Evolutionary conservation across 2,113 vertebrate species (phyloP), one percentile per base, ranked within the genome.

Genomic region (Macroglossus sobrinus): DNA sequence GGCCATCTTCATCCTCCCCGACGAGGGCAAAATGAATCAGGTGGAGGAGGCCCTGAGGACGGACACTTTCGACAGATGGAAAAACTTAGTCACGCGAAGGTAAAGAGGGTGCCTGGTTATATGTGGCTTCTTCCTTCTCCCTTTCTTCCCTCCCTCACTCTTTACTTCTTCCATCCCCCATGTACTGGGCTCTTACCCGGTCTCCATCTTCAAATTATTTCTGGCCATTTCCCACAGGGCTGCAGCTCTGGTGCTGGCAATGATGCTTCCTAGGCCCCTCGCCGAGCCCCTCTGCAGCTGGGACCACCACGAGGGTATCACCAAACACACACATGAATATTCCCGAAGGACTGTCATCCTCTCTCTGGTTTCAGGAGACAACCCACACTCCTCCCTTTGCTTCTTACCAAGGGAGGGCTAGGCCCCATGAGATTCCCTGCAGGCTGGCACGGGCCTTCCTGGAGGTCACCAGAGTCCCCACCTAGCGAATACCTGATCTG

Each of bases 1-100:
- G 0, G 98, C 97, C 2, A 71, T 97, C 87, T 98, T 98, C 95
- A 1, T 98, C 61, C 97, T 99, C 43, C 98, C 98, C 0, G 97
- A 98, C 0, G 30, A 97, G 76, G 98, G 98, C 63, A 97, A 97
- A 53, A 96, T 98, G 98, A 79, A 90, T 59, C 50, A 85, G 0
- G 95, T 98, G 40, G 98, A 98, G 95, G 78, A 98, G 22, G 97
- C 94, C 64, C 55, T 98, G 35, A n/a, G 63, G 26, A 86, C 35
- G 64, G 93, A 40, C 57, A 97, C 97, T 30, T 50, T 98, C 24
- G 91, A 72, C 78, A 97, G 95, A 84, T 98, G 98, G 98, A 98
- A 95, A 35, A 97, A 95, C 4, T 35, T 85, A 11, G 50, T 98
- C 13, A n/a, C 59, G 3, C 71, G 84, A 14, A 98, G 98, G 98